These are phyloP conservation scores for Liasis olivaceus DNA, from an alignment of 2,797 vertebrate species.

Conservation along the genomic window DNA sequence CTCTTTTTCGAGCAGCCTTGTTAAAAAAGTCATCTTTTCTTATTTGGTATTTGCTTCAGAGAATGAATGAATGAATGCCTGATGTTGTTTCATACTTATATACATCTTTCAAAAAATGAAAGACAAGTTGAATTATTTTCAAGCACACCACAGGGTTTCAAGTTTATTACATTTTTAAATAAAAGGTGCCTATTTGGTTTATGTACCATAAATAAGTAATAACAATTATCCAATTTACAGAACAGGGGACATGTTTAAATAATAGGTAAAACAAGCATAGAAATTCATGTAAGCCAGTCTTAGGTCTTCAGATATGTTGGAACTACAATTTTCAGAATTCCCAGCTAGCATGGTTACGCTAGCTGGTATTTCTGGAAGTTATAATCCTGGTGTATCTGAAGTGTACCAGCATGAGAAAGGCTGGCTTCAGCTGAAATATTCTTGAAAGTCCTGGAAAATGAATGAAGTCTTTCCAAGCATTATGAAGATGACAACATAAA, in stretches of 20 bases:
- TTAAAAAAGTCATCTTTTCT: fast-evolving
- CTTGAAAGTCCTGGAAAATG: background rate
- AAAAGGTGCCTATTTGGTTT: background rate
- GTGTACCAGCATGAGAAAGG: background rate
- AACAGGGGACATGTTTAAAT: background rate
- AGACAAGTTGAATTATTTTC: background rate
- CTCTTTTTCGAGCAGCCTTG: background rate
- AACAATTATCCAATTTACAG: background rate
- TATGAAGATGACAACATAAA: background rate
- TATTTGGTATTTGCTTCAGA: background rate
- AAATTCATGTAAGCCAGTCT: background rate
- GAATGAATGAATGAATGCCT: background rate
- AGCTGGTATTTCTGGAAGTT: background rate
- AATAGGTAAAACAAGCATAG: background rate
- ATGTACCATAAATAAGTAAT: background rate
- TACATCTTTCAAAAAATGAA: background rate
- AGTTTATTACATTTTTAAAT: background rate
- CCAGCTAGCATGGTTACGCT: background rate
- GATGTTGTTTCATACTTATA: background rate
- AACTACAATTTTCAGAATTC: background rate
- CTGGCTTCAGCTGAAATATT: background rate
- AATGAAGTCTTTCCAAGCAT: background rate
- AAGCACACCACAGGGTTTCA: background rate
- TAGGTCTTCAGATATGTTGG: background rate
- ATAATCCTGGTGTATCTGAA: background rate